phyloP scores from a whole-genome alignment of 1,140 invertebrate genomes.

The Adoxophyes honmai region DNA sequence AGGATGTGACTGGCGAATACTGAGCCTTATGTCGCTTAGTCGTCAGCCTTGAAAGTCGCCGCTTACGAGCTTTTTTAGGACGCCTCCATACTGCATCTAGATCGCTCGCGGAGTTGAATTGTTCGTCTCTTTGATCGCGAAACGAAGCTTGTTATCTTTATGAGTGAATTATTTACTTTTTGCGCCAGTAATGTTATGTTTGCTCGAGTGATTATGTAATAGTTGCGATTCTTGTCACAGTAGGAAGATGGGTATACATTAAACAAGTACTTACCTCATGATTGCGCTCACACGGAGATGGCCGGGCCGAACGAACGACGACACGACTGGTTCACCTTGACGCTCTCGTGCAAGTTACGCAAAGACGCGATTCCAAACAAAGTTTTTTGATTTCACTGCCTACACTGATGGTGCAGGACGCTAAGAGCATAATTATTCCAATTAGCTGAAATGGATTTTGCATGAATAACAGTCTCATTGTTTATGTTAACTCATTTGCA shows the following conservation, averaged over 20 bases:
- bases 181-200: conserved; percentile 22
- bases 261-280: neutral
- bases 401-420: conserved; percentile 10
- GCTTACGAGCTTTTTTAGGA: conserved; percentile 15
- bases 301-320: conserved; percentile 20
- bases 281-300: conserved; percentile 4
- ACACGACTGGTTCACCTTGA: conserved; percentile 62
- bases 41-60: conserved; percentile 11
- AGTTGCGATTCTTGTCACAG: conserved; percentile 6
- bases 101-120: neutral
- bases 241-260: conserved; percentile 1
- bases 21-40: conserved; percentile 5
- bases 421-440: conserved; percentile 4
- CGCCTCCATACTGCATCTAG: conserved; percentile 1
- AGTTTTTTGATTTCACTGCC: conserved; percentile 24
- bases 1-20: conserved; percentile 10
- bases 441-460: neutral
- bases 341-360: conserved; percentile 47
- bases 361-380: conserved; percentile 48
- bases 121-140: neutral
- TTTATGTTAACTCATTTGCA: neutral
- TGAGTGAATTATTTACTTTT: conserved; percentile 6
- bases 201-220: conserved; percentile 18
- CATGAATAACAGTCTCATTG: neutral
- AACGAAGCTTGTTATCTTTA: conserved; percentile 4